Evolutionary conservation across 1,140 invertebrate genomes (phyloP), one percentile per base, ranked within the genome.

Genomic region (Tachypleus tridentatus): DNA sequence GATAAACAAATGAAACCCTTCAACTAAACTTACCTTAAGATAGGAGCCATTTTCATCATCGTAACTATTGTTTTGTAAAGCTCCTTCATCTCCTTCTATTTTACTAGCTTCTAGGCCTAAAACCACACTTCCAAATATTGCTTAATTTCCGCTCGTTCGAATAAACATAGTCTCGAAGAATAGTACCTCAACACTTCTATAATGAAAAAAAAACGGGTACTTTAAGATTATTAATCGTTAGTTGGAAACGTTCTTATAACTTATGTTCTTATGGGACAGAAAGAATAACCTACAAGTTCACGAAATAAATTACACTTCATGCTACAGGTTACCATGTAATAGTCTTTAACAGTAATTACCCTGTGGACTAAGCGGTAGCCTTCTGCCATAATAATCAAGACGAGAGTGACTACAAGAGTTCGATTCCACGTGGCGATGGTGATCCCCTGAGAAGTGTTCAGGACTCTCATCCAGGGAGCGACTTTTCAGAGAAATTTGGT

Each of bases 11-110:
- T 29, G 29, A 29, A 29, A 29, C 29, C 29, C 29, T 29, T 29
- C 29, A 29, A 29, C 29, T 29, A 29, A 29, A 29, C 73, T 78
- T 77, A 89, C 88, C 83, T 93, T 93, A 76, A 90, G 89, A 75
- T 93, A 93, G 76, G 88, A 92, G 73, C 91, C 91, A 75, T 91
- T 91, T 65, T 93, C 91, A 75, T 94, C 90, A 74, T 94, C 91
- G 74, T 88, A 94, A 51, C 89, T 90, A 69, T 85, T 84, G 65
- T 77, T 77, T 73, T 89, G 85, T 11, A 85, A 82, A 64, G 84
- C 82, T 10, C 85, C 85, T 66, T 89, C 84, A 69, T 88, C 86
- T 8, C 86, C 89, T 71, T 89, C 85, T 60, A 91, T 87, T 78
- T 93, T 93, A 73, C 83, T 85, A 4, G 89, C 86, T 58, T 90